Evolutionary conservation across 2,888 invertebrate genomes (phyloP), one percentile per base, ranked within the genome.

Genomic region (Eupeodes luniger): DNA sequence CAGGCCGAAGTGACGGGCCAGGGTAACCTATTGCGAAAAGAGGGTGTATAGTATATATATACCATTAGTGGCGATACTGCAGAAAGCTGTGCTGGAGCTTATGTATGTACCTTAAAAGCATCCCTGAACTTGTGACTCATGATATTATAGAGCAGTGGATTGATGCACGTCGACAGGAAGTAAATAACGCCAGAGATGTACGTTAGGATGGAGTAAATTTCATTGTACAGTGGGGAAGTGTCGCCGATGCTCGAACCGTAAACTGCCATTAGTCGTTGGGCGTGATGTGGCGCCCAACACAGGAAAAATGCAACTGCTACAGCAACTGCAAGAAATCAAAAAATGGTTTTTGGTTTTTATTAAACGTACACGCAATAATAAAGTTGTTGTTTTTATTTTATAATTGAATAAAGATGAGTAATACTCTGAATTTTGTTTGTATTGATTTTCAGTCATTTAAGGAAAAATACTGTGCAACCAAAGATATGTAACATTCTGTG

Each of bases 231-330:
- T 27, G 91, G 91, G 51, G 91, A 91, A 34, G 92, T 91, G 78
- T 91, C 91, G n/a, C 92, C 91, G 5, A 91, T 91, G 85, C 91
- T 91, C 80, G 92, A 91, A 93, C 95, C 96, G 91, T 97, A 97
- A 81, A 97, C 96, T 0, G 97, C 97, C 92, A 98, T 95, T 55
- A 98, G 94, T 74, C 98, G 94, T 93, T 98, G 98, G 12, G 97
- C 96, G 94, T 98, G 98, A 93, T 98, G 98, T 1, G 98, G 98
- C 6, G 97, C 97, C 97, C 97, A 97, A 93, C 98, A 98, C 84
- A 97, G 95, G 93, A 97, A 97, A 93, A 95, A 95, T 9, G 97
- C 97, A 92, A 97, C 96, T 90, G 97, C 97, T 89, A 98, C 96
- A 87, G 97, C 97, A 93, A 98, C 98, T 95, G 95, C 91, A 94